Base-by-base conservation (phyloP, 2,888 invertebrate species). In the Meiosimyza platycephala region DNA sequence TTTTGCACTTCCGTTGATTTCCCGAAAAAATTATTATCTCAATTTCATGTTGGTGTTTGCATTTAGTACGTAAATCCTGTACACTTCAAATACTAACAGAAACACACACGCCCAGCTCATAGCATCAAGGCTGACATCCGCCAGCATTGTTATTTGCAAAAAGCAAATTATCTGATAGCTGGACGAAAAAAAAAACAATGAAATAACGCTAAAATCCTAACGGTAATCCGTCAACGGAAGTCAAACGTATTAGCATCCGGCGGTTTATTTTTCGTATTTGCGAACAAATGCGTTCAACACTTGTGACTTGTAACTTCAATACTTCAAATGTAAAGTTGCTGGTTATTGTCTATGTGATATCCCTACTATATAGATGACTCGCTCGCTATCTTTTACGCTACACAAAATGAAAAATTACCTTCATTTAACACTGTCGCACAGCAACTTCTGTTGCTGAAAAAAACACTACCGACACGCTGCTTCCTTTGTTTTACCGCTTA, bases 161-260 rank as follows among this genome's bases (percentile, higher is more conserved):
- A 72, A 76, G 78, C 81, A 83, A 82, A 82, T 82, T 82, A 83
- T 81, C 81, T 80, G 81, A 82, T 83, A 81, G 78, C 79, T 52
- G 22, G 55, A 18, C 5, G 16, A 16, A 65, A 22, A 16, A 22
- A 28, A 33, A 54, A 33, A 28, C 33, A n/a, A 54, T 64, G 22
- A 12, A 18, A 57, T 47, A 57, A 18, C 51, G 55, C 13, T n/a
- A 40, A 60, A 40, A 40, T 40, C 47, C 50, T 33, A 71, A 64
- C 77, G 66, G 85, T 84, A 84, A 84, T 84, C 85, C 83, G 84
- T 84, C 83, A 84, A 82, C 84, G 85, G 85, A 85, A 84, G 84
- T 85, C 84, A 85, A 84, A 84, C 84, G 84, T 84, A 85, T 84
- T 84, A 85, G 85, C 83, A 85, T 84, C 83, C 84, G 81, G 57